Base-by-base conservation (phyloP, 1,140 invertebrate genomes). In the Zaprionus inermis region DNA sequence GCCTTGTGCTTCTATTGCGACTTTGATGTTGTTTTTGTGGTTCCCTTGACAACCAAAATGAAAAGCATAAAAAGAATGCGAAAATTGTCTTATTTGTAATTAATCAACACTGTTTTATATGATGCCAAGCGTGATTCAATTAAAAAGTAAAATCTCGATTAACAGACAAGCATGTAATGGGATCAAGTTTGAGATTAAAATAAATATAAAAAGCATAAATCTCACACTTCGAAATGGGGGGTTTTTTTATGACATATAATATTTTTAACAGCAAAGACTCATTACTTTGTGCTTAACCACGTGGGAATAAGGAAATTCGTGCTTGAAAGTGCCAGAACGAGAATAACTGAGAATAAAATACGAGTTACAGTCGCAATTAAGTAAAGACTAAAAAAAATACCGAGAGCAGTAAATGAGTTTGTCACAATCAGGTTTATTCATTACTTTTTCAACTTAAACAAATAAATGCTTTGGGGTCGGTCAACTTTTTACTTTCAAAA, bases 21-120 rank as follows among this genome's bases (percentile, higher is more conserved):
- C 36, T 24, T 44, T 68, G 57, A 44, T 60, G 20, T 70, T 76
- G 46, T 72, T 72, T n/a, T n/a, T 28, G 46, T 36, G 32, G 76
- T 76, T 72, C 32, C 55, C 51, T 49, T 72, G 52, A 49, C 60
- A 49, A 72, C 65, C 28, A 32, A 58, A 22, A 16, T 20, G 12
- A 41, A 46, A 28, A 7, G 14, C 30, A 55, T 14, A n/a, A 34
- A 38, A 66, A 56, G 22, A 71, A 57, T 41, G 63, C 51, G 22
- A 28, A 14, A 60, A 55, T 58, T 41, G 32, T 16, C 49, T 56
- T 44, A 18, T 41, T 32, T 58, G 57, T n/a, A 58, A 51, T 52
- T 38, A 16, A 30, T 14, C 12, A 11, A 24, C 14, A 63, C 38
- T 51, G 14, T 16, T 5, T 11, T 16, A 16, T 52, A 38, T 56